These are phyloP conservation scores for Liparis tanakae DNA, from an alignment of 2,797 vertebrate genomes.

Conservation along the genomic window DNA sequence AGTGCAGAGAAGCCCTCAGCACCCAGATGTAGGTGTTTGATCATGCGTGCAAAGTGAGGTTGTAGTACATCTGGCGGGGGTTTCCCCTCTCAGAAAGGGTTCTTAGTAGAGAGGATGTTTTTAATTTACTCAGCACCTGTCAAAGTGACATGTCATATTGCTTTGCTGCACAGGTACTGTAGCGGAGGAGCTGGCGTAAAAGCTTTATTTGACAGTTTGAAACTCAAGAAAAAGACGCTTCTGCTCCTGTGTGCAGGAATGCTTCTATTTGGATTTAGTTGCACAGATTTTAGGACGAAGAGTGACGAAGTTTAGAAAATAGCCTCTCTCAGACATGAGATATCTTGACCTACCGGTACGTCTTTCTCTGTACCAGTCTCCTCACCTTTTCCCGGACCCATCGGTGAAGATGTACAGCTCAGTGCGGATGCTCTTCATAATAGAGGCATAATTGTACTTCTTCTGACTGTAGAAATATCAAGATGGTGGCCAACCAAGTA, in stretches of 20 bases:
- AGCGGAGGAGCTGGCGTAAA: constrained; percentile 45
- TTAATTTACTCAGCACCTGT: constrained; percentile 80
- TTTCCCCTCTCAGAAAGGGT: constrained; percentile 71
- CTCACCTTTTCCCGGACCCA: background rate
- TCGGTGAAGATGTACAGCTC: constrained; percentile 4
- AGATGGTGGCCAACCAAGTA: background rate
- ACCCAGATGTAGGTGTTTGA: constrained; percentile 80
- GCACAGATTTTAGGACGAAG: constrained; percentile 24
- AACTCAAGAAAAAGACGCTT: constrained; percentile 34
- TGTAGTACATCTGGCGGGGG: constrained; percentile 78
- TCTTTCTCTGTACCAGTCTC: background rate
- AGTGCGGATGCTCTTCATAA: background rate
- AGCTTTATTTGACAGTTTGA: constrained; percentile 62
- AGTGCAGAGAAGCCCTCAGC: constrained; percentile 71
- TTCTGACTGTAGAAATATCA: background rate
- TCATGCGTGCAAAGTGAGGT: constrained; percentile 79
- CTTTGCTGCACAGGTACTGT: constrained; percentile 65
- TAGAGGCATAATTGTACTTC: background rate
- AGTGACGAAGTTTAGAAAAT: constrained; percentile 15
- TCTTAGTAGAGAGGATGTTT: constrained; percentile 72
- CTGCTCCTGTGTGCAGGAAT: constrained; percentile 7
- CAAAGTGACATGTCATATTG: constrained; percentile 80
- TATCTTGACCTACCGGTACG: background rate
- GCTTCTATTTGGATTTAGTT: constrained; percentile 22
- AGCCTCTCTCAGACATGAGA: background rate